phyloP scores from a whole-genome alignment of 2,888 invertebrate species.

The Cheilosia scutellata region DNA sequence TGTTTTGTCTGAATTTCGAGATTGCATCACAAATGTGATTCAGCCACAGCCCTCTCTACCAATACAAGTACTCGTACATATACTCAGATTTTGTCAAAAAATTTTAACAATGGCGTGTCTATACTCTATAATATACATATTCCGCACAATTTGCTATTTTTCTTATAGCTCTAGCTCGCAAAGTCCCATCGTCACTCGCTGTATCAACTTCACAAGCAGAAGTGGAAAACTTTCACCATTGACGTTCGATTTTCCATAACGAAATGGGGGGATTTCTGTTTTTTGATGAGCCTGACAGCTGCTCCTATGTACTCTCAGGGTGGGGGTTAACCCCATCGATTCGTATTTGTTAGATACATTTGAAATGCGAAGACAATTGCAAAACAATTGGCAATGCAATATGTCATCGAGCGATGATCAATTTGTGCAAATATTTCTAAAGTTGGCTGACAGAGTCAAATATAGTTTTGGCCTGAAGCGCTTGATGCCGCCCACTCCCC shows the following conservation, averaged over 20 bases:
- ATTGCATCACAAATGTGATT: too few relatives aligned
- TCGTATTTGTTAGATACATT: conserved; percentile 48
- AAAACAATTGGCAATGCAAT: conserved; percentile 72
- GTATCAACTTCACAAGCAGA: conserved; percentile 6
- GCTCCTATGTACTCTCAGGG: conserved; percentile 10
- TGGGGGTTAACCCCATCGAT: conserved; percentile 19
- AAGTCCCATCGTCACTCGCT: background rate
- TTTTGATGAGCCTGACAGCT: conserved; percentile 71
- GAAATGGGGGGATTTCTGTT: conserved; percentile 44
- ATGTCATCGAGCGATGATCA: conserved; percentile 74
- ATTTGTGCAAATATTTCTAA: conserved; percentile 73
- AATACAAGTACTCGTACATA: too few relatives aligned
- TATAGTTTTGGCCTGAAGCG: conserved; percentile 51
- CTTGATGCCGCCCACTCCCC: conserved; percentile 1
- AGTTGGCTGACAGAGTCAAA: conserved; percentile 66
- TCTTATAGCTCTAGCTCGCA: background rate
- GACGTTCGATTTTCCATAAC: conserved; percentile 40
- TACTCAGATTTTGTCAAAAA: background rate
- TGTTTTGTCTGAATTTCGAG: too few relatives aligned
- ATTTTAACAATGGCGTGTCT: background rate
- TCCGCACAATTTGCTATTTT: background rate
- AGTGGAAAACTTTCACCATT: conserved; percentile 46
- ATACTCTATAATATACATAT: too few relatives aligned
- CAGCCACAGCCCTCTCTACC: too few relatives aligned
- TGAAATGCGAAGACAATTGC: conserved; percentile 68